These are phyloP conservation scores for Cyanistes caeruleus DNA, from an alignment of 2,113 vertebrate species.

Conservation along the genomic window DNA sequence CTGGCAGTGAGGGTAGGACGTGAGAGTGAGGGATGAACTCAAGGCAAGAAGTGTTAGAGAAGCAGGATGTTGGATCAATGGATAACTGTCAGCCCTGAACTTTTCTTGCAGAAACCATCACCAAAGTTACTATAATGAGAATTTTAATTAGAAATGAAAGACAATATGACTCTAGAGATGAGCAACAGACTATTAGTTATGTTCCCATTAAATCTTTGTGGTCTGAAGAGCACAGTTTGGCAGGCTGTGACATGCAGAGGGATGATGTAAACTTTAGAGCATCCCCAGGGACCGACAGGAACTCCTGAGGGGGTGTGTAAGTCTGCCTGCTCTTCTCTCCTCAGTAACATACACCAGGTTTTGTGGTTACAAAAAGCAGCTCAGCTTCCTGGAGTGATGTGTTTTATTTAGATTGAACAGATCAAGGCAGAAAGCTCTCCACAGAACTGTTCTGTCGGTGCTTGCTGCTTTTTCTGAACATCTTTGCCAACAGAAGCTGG, in stretches of 20 bases:
- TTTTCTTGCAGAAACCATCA: background rate
- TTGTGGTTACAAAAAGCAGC: background rate
- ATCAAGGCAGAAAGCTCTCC: background rate
- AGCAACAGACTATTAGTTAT: background rate
- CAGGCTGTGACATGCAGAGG: background rate
- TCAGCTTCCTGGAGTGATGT: background rate
- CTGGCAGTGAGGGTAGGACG: background rate
- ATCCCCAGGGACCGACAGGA: background rate
- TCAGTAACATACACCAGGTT: background rate
- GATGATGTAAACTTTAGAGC: background rate
- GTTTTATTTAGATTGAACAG: conserved; percentile 17
- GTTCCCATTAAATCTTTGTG: background rate
- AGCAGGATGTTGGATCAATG: background rate
- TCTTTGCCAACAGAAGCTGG: background rate
- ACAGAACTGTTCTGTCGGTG: background rate
- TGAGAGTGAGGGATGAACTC: background rate
- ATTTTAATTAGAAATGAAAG: background rate
- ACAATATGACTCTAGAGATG: background rate
- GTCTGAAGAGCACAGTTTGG: background rate
- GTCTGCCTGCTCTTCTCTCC: background rate
- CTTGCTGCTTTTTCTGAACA: background rate
- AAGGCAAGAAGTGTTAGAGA: background rate
- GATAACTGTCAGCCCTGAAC: background rate
- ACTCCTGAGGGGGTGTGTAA: background rate
- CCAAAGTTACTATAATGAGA: background rate